phyloP scores from a whole-genome alignment of 2,888 invertebrate genomes.

The Drosophila pseudotalamancana region DNA sequence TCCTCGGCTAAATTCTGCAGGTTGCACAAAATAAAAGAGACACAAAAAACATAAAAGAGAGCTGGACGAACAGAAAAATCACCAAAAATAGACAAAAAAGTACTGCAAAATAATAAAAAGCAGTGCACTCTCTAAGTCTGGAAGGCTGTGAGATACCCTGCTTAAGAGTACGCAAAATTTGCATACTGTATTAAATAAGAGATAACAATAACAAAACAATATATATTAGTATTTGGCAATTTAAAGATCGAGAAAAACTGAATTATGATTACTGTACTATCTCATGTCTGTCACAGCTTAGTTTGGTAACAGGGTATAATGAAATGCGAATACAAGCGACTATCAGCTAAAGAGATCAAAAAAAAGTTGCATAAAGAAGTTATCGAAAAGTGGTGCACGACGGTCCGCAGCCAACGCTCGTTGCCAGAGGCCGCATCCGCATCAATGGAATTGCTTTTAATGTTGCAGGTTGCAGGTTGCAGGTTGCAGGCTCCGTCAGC shows the following conservation, averaged over 20 bases:
- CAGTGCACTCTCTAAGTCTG: neutral
- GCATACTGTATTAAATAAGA: too few relatives aligned
- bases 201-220: too few relatives aligned
- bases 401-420: slow-evolving; percentile 11
- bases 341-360: neutral
- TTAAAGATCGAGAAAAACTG: too few relatives aligned
- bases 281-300: too few relatives aligned
- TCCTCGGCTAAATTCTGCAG: slow-evolving; percentile 61
- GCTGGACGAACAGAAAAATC: slow-evolving; percentile 2
- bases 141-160: neutral
- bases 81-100: slow-evolving; percentile 3
- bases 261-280: too few relatives aligned
- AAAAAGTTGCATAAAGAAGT: slow-evolving; percentile 71
- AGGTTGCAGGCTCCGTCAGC: slow-evolving; percentile 11
- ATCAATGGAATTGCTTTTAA: slow-evolving; percentile 68
- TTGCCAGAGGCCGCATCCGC: slow-evolving; percentile 41
- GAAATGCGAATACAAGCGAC: slow-evolving; percentile 12
- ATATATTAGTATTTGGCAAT: too few relatives aligned
- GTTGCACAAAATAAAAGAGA: slow-evolving; percentile 18
- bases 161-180: too few relatives aligned
- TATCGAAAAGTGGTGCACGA: slow-evolving; percentile 66
- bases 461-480: slow-evolving; percentile 22
- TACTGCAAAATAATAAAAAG: neutral
- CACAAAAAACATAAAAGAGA: neutral
- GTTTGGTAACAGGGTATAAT: slow-evolving; percentile 22